Conservation (phyloP, 2,888 invertebrate species). For the Gnatocerus cornutus region DNA sequence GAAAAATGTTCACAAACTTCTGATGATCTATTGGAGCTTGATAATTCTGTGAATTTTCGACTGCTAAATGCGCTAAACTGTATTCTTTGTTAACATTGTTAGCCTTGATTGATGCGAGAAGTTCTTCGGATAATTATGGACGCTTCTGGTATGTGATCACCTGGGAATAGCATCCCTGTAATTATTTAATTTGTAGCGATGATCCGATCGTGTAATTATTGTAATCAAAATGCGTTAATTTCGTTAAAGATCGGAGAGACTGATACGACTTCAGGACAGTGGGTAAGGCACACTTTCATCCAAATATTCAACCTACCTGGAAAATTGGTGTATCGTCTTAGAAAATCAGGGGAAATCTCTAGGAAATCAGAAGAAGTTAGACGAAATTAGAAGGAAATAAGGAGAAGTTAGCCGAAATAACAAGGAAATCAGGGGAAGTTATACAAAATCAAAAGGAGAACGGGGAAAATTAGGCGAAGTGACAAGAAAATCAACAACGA, state of each 20-base stretch:
- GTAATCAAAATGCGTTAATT: slow-evolving; percentile 4
- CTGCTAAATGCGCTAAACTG: slow-evolving; percentile 27
- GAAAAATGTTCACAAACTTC: slow-evolving; percentile 2
- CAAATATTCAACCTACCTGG: too few species aligned
- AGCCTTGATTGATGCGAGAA: slow-evolving; percentile 35
- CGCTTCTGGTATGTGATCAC: slow-evolving; percentile 6
- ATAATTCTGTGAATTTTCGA: slow-evolving; percentile 31
- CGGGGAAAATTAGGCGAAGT: too few species aligned
- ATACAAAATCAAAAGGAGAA: too few species aligned
- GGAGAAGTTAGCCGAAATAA: too few species aligned
- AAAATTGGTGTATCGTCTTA: too few species aligned
- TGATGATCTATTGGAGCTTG: slow-evolving; percentile 8
- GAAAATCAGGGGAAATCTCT: too few species aligned
- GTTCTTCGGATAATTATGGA: slow-evolving; percentile 12
- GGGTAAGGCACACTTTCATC: neutral
- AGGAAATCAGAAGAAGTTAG: too few species aligned
- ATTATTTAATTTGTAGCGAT: slow-evolving; percentile 28
- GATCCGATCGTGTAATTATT: slow-evolving; percentile 5
- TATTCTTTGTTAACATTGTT: slow-evolving; percentile 22
- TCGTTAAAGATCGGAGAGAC: neutral
- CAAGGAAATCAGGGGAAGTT: too few species aligned
- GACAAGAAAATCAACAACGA: too few species aligned
- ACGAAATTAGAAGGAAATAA: too few species aligned
- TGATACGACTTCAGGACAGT: neutral
- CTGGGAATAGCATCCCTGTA: slow-evolving; percentile 23